phyloP scores from a whole-genome alignment of 2,888 invertebrate species.

The Mimas tiliae region DNA sequence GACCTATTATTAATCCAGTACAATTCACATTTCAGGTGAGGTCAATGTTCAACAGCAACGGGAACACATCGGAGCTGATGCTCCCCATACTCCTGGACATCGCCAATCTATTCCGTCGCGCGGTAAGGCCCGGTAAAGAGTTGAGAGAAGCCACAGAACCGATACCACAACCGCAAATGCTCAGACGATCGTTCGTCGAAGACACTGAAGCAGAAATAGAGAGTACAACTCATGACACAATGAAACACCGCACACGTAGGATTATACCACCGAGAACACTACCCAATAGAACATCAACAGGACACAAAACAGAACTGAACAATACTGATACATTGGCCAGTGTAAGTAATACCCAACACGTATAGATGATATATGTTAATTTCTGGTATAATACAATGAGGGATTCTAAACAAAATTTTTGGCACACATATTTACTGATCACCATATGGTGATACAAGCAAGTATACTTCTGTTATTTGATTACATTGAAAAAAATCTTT shows the following conservation, averaged over 20 bases:
- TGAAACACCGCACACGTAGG: constrained; percentile 50
- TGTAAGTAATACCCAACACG: constrained; percentile 15
- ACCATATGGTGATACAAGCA: too few relatives aligned
- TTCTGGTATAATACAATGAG: too few relatives aligned
- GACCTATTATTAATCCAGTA: not conserved
- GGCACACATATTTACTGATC: too few relatives aligned
- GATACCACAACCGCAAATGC: constrained; percentile 61
- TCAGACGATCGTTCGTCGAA: constrained; percentile 58
- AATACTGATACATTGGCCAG: constrained; percentile 38
- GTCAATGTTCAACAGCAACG: constrained; percentile 84
- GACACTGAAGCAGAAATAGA: constrained; percentile 60
- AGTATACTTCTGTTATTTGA: too few relatives aligned
- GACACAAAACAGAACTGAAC: constrained; percentile 44
- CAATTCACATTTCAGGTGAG: constrained; percentile 76
- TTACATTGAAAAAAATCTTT: too few relatives aligned
- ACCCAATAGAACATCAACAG: constrained; percentile 45
- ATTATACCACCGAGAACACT: constrained; percentile 54
- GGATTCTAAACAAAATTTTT: too few relatives aligned
- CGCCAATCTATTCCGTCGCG: constrained; percentile 85
- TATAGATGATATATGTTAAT: too few relatives aligned
- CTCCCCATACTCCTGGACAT: constrained; percentile 87
- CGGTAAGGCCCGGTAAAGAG: constrained; percentile 72
- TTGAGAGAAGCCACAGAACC: constrained; percentile 57
- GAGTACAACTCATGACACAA: constrained; percentile 46
- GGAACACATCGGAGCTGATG: constrained; percentile 83